Evolutionary conservation across 2,113 vertebrate species (phyloP), one percentile per base, ranked within the genome.

Genomic region (Nicator chloris): DNA sequence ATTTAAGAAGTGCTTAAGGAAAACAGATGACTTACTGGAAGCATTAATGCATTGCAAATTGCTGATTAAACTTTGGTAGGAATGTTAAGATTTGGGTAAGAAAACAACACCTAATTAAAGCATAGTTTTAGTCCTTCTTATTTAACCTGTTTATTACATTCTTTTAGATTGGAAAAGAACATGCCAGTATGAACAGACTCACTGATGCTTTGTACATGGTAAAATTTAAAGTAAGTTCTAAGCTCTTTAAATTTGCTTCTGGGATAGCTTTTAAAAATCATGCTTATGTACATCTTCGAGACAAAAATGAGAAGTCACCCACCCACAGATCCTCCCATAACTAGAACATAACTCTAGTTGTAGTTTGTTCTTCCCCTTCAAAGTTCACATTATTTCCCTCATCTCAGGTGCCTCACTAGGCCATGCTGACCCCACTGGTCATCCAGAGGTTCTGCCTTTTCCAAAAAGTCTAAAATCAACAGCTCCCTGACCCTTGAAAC

Each of bases 171-270:
- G 99, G 99, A 63, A 97, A 98, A 17, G 98, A 99, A 75, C 99
- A 99, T 91, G 92, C 98, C 71, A 96, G 97, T 90, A 98, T 99
- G 97, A 98, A 99, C 97, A 98, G 97, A 76, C 97, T 99, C 92
- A 99, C 99, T 40, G 99, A 99, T 47, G 98, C 98, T 24, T 97
- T 99, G 66, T 99, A 99, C 95, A 99, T 99, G 98, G 99, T 99
- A 53, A 99, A 99, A 94, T 99, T 98, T 97, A 99, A 99, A 98
- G 99, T 99, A 97, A 98, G 97, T 95, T 61, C 91, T 72, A 42
- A 50, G 37, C 13, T 80, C 17, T 80, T 91, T 44, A 51, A 33
- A 49, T 45, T 65, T 85, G 8, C 39, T 92, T 81, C 44, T 78
- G n/a, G n/a, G 11, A 45, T 70, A 69, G 19, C 47, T 10, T 89